These are phyloP conservation scores for Lymantria monacha DNA, from an alignment of 2,888 invertebrate genomes.

Conservation along the genomic window DNA sequence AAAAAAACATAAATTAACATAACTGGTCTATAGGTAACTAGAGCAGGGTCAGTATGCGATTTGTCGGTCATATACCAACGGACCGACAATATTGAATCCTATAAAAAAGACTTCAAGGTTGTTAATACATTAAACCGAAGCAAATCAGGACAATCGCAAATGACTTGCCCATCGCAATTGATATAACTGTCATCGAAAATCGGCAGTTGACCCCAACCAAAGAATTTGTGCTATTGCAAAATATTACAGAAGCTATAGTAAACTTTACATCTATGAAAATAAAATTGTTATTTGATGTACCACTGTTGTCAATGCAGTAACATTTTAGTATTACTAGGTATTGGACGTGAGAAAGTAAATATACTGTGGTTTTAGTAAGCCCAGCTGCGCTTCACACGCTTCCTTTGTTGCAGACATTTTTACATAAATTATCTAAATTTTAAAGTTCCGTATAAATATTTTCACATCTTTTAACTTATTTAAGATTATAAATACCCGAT, in stretches of 20 bases:
- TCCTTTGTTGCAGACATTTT: no score
- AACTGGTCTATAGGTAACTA: slow-evolving; percentile 29
- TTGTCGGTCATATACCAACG: slow-evolving; percentile 26
- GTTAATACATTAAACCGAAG: slow-evolving; percentile 13
- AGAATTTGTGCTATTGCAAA: slow-evolving; percentile 13
- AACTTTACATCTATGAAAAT: not conserved
- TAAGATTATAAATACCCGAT: no score
- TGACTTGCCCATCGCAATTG: slow-evolving; percentile 42
- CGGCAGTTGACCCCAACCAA: slow-evolving; percentile 27
- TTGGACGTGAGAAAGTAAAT: slow-evolving; percentile 40
- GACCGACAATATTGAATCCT: slow-evolving; percentile 24
- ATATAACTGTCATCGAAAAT: slow-evolving; percentile 50
- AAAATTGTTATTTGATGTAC: not conserved
- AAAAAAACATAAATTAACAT: slow-evolving; percentile 17
- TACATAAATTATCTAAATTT: no score
- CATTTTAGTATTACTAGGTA: not conserved
- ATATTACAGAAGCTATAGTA: slow-evolving; percentile 7
- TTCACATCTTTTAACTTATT: no score
- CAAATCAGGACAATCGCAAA: slow-evolving; percentile 29
- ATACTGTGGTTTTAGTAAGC: no score
- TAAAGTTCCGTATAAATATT: no score
- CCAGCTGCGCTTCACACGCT: no score
- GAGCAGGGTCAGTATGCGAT: slow-evolving; percentile 55
- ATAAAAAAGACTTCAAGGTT: slow-evolving; percentile 24
- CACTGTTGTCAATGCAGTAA: not conserved